Conservation (phyloP, 2,113 vertebrate genomes). For the Nothoprocta perdicaria region DNA sequence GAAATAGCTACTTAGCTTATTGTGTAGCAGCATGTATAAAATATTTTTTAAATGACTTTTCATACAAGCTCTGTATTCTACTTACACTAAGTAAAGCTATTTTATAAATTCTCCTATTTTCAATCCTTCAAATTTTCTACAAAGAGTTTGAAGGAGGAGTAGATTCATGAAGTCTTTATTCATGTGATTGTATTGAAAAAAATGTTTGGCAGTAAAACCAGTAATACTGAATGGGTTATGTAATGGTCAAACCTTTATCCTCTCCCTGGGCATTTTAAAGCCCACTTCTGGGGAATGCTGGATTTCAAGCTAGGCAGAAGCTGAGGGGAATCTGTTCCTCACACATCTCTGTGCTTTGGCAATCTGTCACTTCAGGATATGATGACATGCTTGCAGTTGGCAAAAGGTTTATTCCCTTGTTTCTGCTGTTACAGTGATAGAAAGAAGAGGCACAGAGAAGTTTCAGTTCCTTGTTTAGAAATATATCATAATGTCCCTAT, state of each 20-base stretch:
- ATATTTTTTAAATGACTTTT: background rate
- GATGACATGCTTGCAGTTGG: background rate
- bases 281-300: background rate
- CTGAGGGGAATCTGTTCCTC: background rate
- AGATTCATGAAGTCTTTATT: background rate
- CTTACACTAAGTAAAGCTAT: background rate
- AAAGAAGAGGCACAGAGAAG: background rate
- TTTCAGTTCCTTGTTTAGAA: slow-evolving; percentile 20
- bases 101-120: background rate
- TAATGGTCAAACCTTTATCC: background rate
- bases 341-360: background rate
- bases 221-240: background rate
- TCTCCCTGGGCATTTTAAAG: background rate
- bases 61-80: background rate
- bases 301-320: background rate
- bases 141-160: background rate
- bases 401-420: background rate
- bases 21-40: background rate
- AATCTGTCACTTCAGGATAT: background rate
- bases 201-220: background rate
- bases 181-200: background rate
- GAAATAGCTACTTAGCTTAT: background rate
- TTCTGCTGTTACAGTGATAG: background rate
- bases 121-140: background rate
- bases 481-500: slow-evolving; percentile 36